These are phyloP conservation scores for Listronotus oregonensis DNA, from an alignment of 1,140 invertebrate genomes.

Conservation along the genomic window DNA sequence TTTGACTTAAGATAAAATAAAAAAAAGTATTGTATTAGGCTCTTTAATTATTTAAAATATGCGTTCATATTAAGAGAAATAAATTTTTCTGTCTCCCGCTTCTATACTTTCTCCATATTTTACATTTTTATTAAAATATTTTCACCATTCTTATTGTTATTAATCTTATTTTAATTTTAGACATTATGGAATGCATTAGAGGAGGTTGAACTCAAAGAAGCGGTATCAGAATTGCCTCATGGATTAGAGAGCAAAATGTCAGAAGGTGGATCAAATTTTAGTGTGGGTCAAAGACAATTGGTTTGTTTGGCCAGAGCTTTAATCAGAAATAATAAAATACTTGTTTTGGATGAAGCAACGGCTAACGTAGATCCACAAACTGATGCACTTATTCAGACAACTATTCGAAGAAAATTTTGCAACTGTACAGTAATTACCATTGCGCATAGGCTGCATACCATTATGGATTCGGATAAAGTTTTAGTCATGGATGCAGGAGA, in stretches of 20 bases:
- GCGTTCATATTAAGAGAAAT: too few species aligned
- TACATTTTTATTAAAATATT: too few species aligned
- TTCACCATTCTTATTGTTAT: slow-evolving; percentile 57
- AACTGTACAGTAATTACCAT: slow-evolving; percentile 72
- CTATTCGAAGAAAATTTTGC: slow-evolving; percentile 63
- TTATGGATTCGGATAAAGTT: slow-evolving; percentile 70
- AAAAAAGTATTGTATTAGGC: too few species aligned
- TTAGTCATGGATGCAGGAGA: slow-evolving; percentile 63
- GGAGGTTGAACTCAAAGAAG: slow-evolving; percentile 72
- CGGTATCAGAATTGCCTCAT: slow-evolving; percentile 50
- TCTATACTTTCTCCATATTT: too few species aligned
- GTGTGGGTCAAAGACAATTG: slow-evolving; percentile 62
- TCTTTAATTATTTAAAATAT: too few species aligned
- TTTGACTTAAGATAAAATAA: too few species aligned
- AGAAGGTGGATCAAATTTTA: slow-evolving; percentile 64
- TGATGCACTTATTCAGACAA: slow-evolving; percentile 55
- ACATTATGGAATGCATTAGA: slow-evolving; percentile 81
- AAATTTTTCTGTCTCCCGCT: too few species aligned
- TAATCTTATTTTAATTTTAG: slow-evolving; percentile 63
- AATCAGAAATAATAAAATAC: slow-evolving; percentile 54
- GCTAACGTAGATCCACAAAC: too few species aligned
- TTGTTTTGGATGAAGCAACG: too few species aligned
- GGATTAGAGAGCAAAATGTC: slow-evolving; percentile 61
- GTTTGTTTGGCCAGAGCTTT: slow-evolving; percentile 67
- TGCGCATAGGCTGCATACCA: slow-evolving; percentile 74